Evolutionary conservation across 1,140 invertebrate genomes (phyloP).

Genomic region (Tetranychus urticae): DNA sequence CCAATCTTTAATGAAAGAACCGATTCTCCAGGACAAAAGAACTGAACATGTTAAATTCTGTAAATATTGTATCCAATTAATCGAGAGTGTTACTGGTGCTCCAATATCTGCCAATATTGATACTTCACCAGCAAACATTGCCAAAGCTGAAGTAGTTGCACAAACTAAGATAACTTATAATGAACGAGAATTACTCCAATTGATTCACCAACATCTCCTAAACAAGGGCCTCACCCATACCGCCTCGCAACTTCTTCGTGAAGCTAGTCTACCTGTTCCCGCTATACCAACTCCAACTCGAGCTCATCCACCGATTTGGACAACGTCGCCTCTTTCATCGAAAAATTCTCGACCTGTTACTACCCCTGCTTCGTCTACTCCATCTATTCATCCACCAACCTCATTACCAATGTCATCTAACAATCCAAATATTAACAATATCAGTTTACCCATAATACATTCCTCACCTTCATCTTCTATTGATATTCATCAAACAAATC

Average conservation of each 20-base stretch:
- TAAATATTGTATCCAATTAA: slow-evolving; percentile 69
- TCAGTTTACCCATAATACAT: neutral
- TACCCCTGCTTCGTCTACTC: neutral
- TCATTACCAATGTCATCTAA: neutral
- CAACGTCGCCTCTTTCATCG: neutral
- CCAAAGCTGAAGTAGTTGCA: slow-evolving; percentile 70
- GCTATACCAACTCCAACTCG: neutral
- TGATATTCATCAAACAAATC: too few species aligned
- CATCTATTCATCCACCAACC: neutral
- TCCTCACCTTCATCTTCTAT: neutral
- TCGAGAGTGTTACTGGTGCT: slow-evolving; percentile 75
- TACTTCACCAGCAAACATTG: slow-evolving; percentile 50
- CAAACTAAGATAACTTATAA: slow-evolving; percentile 84
- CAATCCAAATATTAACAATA: too few species aligned
- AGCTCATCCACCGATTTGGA: neutral
- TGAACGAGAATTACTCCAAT: slow-evolving; percentile 65
- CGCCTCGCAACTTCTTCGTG: slow-evolving; percentile 42
- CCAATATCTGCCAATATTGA: slow-evolving; percentile 50
- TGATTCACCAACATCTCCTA: slow-evolving; percentile 68
- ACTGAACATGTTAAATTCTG: slow-evolving; percentile 87
- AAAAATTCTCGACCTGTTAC: neutral
- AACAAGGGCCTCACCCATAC: slow-evolving; percentile 41
- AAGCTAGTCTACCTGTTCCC: slow-evolving; percentile 34
- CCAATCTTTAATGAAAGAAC: slow-evolving; percentile 76
- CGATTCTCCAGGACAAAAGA: slow-evolving; percentile 78